Base-by-base conservation (phyloP, 2,797 vertebrate species). In the Lateolabrax maculatus region DNA sequence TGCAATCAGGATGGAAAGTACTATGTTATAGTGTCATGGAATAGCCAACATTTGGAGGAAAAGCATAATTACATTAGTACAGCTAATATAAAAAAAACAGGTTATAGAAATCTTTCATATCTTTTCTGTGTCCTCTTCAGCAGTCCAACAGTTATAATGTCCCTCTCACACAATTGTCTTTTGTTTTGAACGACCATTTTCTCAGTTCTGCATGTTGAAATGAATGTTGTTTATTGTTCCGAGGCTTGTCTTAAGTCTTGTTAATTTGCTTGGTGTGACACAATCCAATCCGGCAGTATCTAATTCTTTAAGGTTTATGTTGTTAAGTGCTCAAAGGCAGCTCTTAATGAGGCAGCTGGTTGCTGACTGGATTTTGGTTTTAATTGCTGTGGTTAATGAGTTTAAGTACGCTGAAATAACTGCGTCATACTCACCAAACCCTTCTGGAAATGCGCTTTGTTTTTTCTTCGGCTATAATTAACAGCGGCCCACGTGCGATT, bases 341-440 rank as follows among this genome's bases (percentile, higher is more conserved):
- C 79, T 87, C 71, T 68, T 72, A 92, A 90, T 62, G 58, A 90
- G 81, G 80, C 70, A 81, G 84, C 90, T 93, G 91, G 76, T 84
- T 90, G 71, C 87, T 89, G 83, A 81, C 92, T 87, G 85, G 90
- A 94, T 94, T 96, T 92, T 85, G 80, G 52, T 92, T 95, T 95
- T 95, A 95, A 93, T 94, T 95, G 69, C 80, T 92, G 79, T 83
- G 88, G 84, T 92, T 94, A 94, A 95, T 89, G 89, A 80, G 72
- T 93, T 94, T 94, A 95, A 94, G 91, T 92, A 95, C 91, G 89
- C 87, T 91, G 89, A 95, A 94, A 90, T 90, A 92, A 95, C 55
- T 91, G 84, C 75, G 83, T 95, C 87, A 93, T 81, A 82, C 75
- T 85, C 71, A 79, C 81, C 85, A 80, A 89, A 75, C 77, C 48